Conservation (phyloP, 2,888 invertebrate genomes). For the Euplexia lucipara region DNA sequence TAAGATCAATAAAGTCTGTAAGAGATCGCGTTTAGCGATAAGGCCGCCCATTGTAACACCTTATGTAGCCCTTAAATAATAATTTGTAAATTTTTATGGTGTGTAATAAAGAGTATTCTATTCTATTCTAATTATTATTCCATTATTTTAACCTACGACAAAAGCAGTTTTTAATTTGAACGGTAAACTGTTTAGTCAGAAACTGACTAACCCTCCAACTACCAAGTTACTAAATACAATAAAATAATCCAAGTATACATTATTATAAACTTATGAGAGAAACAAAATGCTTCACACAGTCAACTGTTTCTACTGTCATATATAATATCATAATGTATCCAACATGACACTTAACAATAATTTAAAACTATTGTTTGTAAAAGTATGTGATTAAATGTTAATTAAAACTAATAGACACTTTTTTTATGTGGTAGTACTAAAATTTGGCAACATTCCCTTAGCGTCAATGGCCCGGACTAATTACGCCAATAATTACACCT, state of each 20-base stretch:
- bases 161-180: too few species aligned
- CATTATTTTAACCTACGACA: too few species aligned
- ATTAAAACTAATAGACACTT: slow-evolving; percentile 26
- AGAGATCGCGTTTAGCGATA: too few species aligned
- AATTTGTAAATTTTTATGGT: too few species aligned
- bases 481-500: slow-evolving; percentile 57
- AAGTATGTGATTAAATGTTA: slow-evolving; percentile 26
- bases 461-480: slow-evolving; percentile 31
- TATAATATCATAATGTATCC: slow-evolving; percentile 6
- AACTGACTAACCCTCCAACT: too few species aligned
- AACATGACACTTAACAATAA: slow-evolving; percentile 27
- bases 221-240: too few species aligned
- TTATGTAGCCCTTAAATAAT: too few species aligned
- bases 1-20: too few species aligned
- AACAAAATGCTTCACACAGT: slow-evolving; percentile 50
- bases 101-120: too few species aligned
- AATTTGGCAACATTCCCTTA: slow-evolving; percentile 57
- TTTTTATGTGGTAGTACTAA: slow-evolving; percentile 21
- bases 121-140: too few species aligned
- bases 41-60: too few species aligned
- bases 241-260: background rate
- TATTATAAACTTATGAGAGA: slow-evolving; percentile 29
- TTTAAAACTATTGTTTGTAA: slow-evolving; percentile 46
- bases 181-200: too few species aligned
- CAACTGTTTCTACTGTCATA: slow-evolving; percentile 26